A percentile compares a stretch with the other conserved stretches of the same genome.
Evolutionary conservation across 2,888 invertebrate species (phyloP).

Genomic region (Schizotus pectinicornis): DNA sequence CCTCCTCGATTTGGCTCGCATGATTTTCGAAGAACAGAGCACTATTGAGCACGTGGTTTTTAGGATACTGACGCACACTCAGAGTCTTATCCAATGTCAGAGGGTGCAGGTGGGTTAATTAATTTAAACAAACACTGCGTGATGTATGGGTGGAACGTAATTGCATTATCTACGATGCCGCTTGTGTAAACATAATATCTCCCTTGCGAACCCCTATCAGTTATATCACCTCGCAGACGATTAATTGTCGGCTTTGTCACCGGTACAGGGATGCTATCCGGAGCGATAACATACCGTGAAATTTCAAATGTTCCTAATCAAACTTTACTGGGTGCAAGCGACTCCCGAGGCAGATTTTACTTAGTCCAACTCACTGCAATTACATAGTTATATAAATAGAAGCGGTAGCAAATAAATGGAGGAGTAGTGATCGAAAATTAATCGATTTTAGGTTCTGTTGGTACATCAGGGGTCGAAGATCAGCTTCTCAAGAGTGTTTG

Average conservation of each 20-base stretch:
- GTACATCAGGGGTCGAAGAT: conserved; percentile 91
- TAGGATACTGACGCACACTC: conserved; percentile 91
- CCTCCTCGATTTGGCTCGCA: conserved; percentile 89
- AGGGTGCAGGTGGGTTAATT: conserved; percentile 78
- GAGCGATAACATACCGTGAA: too few relatives aligned
- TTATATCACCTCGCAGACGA: conserved; percentile 11
- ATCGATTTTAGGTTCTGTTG: conserved; percentile 72
- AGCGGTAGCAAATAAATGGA: not conserved
- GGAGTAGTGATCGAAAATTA: not conserved
- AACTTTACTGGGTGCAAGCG: too few relatives aligned
- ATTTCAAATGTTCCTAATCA: too few relatives aligned
- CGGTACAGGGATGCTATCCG: not conserved
- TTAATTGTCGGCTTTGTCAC: conserved; percentile 3
- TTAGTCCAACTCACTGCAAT: too few relatives aligned
- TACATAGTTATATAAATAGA: not conserved
- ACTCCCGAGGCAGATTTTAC: too few relatives aligned
- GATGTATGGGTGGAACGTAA: conserved; percentile 1
- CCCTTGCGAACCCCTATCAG: conserved; percentile 12
- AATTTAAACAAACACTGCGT: conserved; percentile 7
- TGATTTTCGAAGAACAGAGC: conserved; percentile 96
- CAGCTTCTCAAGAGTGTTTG: conserved; percentile 93
- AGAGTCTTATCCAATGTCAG: conserved; percentile 92
- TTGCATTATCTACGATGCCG: conserved; percentile 15
- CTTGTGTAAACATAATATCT: conserved; percentile 15
- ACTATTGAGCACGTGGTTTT: conserved; percentile 95